These are phyloP conservation scores for Cosmia trapezina DNA, from an alignment of 2,888 invertebrate genomes.

Conservation along the genomic window DNA sequence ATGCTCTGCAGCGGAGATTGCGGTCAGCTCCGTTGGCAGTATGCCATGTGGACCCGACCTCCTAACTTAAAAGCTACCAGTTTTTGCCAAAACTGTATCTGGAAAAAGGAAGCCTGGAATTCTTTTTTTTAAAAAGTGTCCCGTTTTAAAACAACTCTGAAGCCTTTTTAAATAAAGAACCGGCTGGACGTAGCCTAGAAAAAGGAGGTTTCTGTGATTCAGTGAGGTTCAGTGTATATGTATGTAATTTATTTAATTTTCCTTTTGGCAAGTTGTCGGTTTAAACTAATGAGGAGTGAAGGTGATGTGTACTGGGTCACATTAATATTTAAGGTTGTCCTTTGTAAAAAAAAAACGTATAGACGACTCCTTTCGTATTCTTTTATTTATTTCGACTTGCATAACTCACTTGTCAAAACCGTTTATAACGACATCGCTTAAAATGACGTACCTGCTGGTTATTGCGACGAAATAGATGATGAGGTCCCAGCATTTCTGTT, in stretches of 20 bases:
- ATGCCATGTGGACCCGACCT: conserved; percentile 43
- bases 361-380: neutral
- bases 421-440: too few species aligned
- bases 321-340: neutral
- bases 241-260: neutral
- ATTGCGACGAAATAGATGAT: too few species aligned
- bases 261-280: neutral
- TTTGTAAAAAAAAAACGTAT: neutral
- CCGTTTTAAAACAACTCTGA: neutral
- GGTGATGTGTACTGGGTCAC: neutral
- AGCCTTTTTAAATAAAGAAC: neutral
- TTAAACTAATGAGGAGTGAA: neutral
- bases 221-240: too few species aligned
- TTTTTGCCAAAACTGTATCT: conserved; percentile 39
- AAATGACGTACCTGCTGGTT: too few species aligned
- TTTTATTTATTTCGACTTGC: too few species aligned
- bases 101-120: conserved; percentile 16
- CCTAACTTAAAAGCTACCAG: conserved; percentile 32
- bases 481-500: too few species aligned
- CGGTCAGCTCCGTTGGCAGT: conserved; percentile 43
- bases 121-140: conserved; percentile 1
- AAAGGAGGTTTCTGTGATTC: neutral
- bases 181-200: too few species aligned
- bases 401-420: too few species aligned
- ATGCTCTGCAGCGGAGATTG: conserved; percentile 26